phyloP scores from a whole-genome alignment of 2,888 invertebrate genomes.

The Synanthedon formicaeformis region DNA sequence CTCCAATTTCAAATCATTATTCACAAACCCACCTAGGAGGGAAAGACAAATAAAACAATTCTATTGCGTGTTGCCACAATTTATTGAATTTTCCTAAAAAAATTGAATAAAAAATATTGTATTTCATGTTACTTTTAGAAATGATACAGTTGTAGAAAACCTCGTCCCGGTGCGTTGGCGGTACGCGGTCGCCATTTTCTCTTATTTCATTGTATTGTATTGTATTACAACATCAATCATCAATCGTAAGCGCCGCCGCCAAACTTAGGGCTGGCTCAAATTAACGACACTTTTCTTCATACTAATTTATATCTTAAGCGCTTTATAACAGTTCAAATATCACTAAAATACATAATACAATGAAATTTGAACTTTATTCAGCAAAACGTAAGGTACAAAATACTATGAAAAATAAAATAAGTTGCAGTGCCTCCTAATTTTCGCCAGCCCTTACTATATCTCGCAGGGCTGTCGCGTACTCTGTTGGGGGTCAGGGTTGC shows the following conservation, averaged over 20 bases:
- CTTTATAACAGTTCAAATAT: neutral
- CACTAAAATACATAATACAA: too few species aligned
- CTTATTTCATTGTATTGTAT: constrained; percentile 18
- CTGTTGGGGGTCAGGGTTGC: too few species aligned
- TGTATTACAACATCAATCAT: neutral
- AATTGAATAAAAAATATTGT: constrained; percentile 71
- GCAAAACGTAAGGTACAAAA: too few species aligned
- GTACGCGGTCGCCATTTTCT: constrained; percentile 25
- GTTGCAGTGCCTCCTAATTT: too few species aligned
- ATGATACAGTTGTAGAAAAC: constrained; percentile 64
- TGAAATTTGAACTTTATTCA: too few species aligned
- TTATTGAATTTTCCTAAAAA: constrained; percentile 69
- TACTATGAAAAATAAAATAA: too few species aligned
- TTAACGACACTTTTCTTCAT: neutral
- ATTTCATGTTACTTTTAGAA: constrained; percentile 64
- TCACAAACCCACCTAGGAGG: neutral
- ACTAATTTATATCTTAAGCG: neutral
- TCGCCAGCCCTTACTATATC: too few species aligned
- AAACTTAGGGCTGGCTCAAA: constrained; percentile 7
- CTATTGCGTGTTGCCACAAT: constrained; percentile 56
- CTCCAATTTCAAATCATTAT: too few species aligned
- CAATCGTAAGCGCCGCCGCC: constrained; percentile 9
- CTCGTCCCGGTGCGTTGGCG: constrained; percentile 23
- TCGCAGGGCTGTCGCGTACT: too few species aligned
- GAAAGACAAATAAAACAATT: constrained; percentile 22